Base-by-base conservation (phyloP, 2,888 invertebrate genomes). In the Trisateles emortualis region DNA sequence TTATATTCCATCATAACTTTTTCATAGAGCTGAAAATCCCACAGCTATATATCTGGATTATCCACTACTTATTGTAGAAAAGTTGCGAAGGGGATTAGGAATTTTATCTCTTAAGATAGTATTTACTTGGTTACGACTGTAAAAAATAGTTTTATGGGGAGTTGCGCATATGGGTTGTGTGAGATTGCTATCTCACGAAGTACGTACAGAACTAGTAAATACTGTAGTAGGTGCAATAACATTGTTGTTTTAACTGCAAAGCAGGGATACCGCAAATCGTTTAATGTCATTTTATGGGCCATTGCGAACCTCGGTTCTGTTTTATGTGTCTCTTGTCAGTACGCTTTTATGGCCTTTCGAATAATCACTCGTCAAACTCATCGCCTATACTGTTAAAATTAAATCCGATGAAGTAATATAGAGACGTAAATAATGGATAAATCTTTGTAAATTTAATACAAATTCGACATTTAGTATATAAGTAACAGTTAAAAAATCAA, bases 241-340 rank as follows among this genome's bases (percentile, higher is more conserved):
- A 87, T 80, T 88, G 89, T 90, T 81, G 83, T 79, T 74, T 64
- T 62, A 70, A 72, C 78, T 74, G 72, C 87, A 81, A 84, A 86
- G 73, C 78, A 76, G 41, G 74, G 80, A 78, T 75, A 75, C 79
- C 80, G 79, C 82, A 80, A 84, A 83, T 76, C 83, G 81, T 86
- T 87, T 87, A 88, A 88, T 83, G 81, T 76, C 79, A 64, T 81
- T 89, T 90, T 88, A 90, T 86, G 82, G 81, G 72, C 86, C 80
- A 83, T 87, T 82, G 78, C 82, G 74, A 83, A 79, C 79, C 81
- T 68, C 74, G 67, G 70, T 72, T 54, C 71, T 71, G 70, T 76
- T 88, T 87, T 88, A 86, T 76, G 71, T 74, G 68, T 68, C 76
- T 77, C 76, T 79, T 84, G 81, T 81, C 81, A 74, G 76, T 75